Conservation (phyloP, 2,797 vertebrate genomes). For the Mus caroli region DNA sequence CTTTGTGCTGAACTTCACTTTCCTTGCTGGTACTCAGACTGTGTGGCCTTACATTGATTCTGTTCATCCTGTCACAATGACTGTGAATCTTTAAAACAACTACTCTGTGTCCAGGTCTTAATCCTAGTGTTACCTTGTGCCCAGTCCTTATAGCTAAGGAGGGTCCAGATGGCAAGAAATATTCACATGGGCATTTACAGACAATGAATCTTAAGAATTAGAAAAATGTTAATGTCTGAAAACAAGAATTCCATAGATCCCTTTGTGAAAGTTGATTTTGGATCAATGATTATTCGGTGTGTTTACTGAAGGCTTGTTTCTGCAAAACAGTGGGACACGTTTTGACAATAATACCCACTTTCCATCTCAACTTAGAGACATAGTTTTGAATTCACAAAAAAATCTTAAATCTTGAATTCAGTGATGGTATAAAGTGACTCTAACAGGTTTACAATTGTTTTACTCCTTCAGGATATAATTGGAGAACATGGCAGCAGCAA, state of each 20-base stretch:
- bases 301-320: not conserved
- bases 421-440: not conserved
- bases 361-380: not conserved
- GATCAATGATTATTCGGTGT: not conserved
- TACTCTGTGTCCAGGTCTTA: not conserved
- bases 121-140: not conserved
- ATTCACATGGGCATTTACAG: not conserved
- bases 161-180: not conserved
- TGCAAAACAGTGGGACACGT: not conserved
- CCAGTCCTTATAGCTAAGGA: not conserved
- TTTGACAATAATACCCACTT: not conserved
- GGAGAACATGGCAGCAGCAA: not conserved
- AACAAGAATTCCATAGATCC: not conserved
- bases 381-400: not conserved
- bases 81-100: not conserved
- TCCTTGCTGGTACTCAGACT: not conserved
- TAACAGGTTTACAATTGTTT: not conserved
- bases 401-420: not conserved
- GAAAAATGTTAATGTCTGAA: not conserved
- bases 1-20: not conserved
- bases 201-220: not conserved
- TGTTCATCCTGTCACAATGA: not conserved
- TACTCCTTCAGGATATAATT: not conserved
- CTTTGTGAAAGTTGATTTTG: not conserved
- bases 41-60: not conserved